phyloP scores from a whole-genome alignment of 2,113 vertebrate genomes.

The Pagrus major region DNA sequence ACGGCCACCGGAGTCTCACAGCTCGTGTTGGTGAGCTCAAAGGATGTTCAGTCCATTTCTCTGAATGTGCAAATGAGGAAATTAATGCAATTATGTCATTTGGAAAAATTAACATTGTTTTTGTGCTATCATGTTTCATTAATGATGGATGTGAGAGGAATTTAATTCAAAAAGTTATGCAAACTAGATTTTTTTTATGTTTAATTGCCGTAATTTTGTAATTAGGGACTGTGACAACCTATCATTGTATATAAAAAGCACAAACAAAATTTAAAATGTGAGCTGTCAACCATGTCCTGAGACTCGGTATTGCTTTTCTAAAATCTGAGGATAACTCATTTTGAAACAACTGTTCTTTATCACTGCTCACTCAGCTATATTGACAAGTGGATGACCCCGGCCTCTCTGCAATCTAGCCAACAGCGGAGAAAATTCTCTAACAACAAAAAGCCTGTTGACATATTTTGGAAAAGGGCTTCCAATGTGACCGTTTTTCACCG shows the following conservation, averaged over 20 bases:
- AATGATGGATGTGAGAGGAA: background rate
- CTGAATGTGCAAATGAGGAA: background rate
- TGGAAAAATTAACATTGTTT: background rate
- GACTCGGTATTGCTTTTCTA: background rate
- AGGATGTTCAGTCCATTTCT: background rate
- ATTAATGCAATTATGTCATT: background rate
- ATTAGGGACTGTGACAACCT: background rate
- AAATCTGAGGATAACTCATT: constrained; percentile 21
- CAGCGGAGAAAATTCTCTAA: constrained; percentile 14
- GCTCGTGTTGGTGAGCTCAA: background rate
- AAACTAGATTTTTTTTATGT: background rate
- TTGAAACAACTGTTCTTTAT: constrained; percentile 29
- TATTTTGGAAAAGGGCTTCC: constrained; percentile 31
- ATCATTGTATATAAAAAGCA: background rate
- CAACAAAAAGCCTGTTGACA: constrained; percentile 37
- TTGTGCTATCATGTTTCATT: background rate
- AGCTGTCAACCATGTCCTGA: background rate
- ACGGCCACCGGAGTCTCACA: background rate
- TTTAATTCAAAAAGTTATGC: background rate
- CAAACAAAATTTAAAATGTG: background rate
- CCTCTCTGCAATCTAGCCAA: constrained; percentile 19
- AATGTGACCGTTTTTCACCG: constrained; percentile 41
- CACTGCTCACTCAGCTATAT: constrained; percentile 38
- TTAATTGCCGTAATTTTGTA: background rate
- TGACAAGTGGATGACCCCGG: constrained; percentile 53